Conservation (phyloP, 1,140 invertebrate species). For the Adoxophyes honmai region DNA sequence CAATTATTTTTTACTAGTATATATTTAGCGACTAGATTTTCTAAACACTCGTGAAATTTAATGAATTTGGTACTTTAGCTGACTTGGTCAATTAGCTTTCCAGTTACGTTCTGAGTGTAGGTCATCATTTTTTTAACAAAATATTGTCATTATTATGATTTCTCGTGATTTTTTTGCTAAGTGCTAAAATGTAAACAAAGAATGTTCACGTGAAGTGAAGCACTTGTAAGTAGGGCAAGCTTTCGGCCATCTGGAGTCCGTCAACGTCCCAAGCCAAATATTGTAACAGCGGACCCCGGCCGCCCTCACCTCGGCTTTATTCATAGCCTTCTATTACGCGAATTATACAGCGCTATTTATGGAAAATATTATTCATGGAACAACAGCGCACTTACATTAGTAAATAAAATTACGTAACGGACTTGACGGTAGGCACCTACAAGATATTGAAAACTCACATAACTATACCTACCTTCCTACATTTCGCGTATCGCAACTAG, state of each 20-base stretch:
- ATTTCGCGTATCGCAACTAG: slow-evolving; percentile 2
- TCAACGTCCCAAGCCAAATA: background rate
- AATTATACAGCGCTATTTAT: background rate
- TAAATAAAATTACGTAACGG: background rate
- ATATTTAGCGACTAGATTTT: too few species aligned
- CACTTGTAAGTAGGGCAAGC: too few species aligned
- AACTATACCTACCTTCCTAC: slow-evolving; percentile 5
- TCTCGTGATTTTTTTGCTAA: too few species aligned
- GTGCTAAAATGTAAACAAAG: too few species aligned
- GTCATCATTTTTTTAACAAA: too few species aligned
- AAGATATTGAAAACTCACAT: background rate
- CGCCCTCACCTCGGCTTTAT: background rate
- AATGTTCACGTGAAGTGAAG: too few species aligned
- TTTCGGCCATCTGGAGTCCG: background rate
- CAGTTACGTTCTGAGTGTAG: too few species aligned
- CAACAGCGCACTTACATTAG: background rate
- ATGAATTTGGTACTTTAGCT: too few species aligned
- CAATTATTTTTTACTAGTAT: too few species aligned
- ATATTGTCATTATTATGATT: too few species aligned
- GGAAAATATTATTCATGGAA: slow-evolving; percentile 11
- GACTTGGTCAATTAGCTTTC: too few species aligned
- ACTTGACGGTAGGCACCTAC: background rate
- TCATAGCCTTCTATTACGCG: background rate
- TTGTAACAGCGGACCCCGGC: background rate
- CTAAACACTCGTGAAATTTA: too few species aligned